Conservation (phyloP, 2,888 invertebrate genomes). For the Drosophila hamatofila region DNA sequence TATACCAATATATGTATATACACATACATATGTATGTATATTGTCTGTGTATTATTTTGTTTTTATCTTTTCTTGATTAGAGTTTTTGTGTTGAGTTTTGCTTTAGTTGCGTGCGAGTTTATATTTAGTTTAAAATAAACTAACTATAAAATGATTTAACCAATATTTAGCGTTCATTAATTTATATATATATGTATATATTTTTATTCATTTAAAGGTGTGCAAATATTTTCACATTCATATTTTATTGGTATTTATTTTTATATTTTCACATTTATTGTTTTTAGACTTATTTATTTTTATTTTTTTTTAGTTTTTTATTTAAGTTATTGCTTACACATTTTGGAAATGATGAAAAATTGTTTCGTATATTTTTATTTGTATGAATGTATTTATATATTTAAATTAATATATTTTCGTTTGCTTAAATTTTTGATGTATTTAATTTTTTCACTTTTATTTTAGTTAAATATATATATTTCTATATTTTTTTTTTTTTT, state of each 20-base stretch:
- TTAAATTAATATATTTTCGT: too few species aligned
- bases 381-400: too few species aligned
- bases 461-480: too few species aligned
- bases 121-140: background rate
- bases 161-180: background rate
- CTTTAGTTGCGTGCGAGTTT: background rate
- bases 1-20: background rate
- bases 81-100: background rate
- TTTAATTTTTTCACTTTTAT: too few species aligned
- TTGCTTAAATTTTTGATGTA: too few species aligned
- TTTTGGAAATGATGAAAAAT: too few species aligned
- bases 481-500: too few species aligned
- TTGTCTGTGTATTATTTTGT: background rate
- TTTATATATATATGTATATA: background rate
- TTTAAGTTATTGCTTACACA: too few species aligned
- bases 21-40: background rate
- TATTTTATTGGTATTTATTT: too few species aligned
- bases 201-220: background rate
- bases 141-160: background rate
- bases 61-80: conserved; percentile 12
- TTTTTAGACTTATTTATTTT: too few species aligned
- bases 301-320: background rate
- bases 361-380: background rate
- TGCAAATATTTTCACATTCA: too few species aligned
- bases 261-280: background rate